Evolutionary conservation across 2,113 vertebrate genomes (phyloP).

Genomic region (Narcine bancroftii): DNA sequence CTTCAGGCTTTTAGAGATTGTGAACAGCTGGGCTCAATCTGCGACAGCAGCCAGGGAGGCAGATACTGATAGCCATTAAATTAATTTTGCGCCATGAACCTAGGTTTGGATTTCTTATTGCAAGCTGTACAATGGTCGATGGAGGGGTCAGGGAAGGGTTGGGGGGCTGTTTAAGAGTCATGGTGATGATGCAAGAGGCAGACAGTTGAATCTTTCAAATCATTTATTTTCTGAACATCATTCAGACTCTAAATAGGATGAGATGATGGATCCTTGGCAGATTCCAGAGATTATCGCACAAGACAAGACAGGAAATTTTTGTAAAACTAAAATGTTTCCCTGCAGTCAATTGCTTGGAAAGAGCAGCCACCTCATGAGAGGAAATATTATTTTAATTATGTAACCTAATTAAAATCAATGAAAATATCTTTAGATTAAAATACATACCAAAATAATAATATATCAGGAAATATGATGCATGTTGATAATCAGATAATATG

Average conservation of each 20-base stretch:
- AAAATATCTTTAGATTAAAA: neutral
- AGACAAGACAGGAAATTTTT: neutral
- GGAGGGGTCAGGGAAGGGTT: too few species aligned
- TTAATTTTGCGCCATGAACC: too few species aligned
- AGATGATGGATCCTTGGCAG: neutral
- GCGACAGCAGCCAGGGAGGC: too few species aligned
- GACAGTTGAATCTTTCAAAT: neutral
- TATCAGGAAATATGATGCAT: neutral
- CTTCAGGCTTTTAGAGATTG: too few species aligned
- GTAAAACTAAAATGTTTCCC: neutral
- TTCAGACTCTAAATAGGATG: neutral
- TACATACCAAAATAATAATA: constrained; percentile 23
- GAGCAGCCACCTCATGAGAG: neutral
- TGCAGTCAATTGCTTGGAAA: neutral
- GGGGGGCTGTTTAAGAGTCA: too few species aligned
- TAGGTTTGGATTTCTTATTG: too few species aligned
- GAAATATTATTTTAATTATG: neutral
- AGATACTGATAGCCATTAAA: too few species aligned
- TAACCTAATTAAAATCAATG: neutral
- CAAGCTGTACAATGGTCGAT: neutral
- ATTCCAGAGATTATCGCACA: neutral
- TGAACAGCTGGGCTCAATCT: too few species aligned
- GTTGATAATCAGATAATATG: neutral
- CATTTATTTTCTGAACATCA: neutral
- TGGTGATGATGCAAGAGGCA: neutral